These are phyloP conservation scores for Zygothrica quintamaculata DNA, from an alignment of 2,888 invertebrate species.

Conservation along the genomic window DNA sequence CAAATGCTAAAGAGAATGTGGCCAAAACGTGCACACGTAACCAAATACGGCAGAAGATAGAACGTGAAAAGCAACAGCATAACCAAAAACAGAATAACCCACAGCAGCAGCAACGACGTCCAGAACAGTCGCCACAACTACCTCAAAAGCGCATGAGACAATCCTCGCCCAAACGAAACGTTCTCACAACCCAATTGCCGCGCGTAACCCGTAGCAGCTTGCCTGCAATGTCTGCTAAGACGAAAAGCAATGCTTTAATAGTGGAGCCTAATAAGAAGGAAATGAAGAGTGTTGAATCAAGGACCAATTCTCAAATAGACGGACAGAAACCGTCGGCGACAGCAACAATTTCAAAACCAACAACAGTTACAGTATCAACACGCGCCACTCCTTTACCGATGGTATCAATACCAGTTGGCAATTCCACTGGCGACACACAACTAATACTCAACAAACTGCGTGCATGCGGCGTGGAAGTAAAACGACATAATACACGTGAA, in stretches of 20 bases:
- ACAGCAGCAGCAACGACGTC: constrained; percentile 4
- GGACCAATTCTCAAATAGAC: too few species aligned
- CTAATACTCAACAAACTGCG: constrained; percentile 75
- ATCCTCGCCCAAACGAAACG: constrained; percentile 37
- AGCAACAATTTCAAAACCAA: not conserved
- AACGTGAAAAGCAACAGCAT: not conserved
- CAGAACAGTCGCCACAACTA: not conserved
- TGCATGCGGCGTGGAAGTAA: constrained; percentile 79
- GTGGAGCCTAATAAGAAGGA: constrained; percentile 35
- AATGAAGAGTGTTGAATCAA: constrained; percentile 20
- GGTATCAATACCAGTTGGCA: constrained; percentile 23
- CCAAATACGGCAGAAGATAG: not conserved
- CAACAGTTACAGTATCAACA: not conserved
- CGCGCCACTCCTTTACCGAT: constrained; percentile 11
- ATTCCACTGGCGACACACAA: constrained; percentile 55
- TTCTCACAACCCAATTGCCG: constrained; percentile 44
- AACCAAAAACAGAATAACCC: not conserved
- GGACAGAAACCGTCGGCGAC: too few species aligned
- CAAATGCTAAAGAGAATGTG: constrained; percentile 74
- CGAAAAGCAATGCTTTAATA: constrained; percentile 20
- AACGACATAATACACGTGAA: constrained; percentile 52
- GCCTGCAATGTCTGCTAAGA: constrained; percentile 7
- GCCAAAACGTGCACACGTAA: constrained; percentile 9
- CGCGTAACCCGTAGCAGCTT: constrained; percentile 5
- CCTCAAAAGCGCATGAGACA: constrained; percentile 33